Evolutionary conservation across 1,140 invertebrate genomes (phyloP).

Genomic region (Drosophila arawakana): DNA sequence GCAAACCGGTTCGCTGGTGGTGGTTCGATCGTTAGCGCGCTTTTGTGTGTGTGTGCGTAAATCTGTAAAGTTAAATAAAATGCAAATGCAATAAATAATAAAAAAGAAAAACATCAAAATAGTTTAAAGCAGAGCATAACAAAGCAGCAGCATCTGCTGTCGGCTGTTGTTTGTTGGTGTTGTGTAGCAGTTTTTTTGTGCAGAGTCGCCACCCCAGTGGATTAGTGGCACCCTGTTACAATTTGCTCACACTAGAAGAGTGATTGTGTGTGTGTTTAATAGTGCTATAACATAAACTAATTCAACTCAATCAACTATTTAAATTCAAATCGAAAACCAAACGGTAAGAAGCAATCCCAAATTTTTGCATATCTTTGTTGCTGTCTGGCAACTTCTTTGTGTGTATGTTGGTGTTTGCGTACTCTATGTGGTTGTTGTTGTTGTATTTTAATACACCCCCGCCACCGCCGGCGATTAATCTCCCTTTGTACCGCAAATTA

Average conservation of each 20-base stretch:
- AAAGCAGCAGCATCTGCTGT: slow-evolving; percentile 43
- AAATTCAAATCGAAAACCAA: slow-evolving; percentile 14
- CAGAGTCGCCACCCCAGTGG: slow-evolving; percentile 78
- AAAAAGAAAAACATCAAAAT: slow-evolving; percentile 29
- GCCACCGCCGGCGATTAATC: no score
- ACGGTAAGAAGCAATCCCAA: slow-evolving; percentile 27
- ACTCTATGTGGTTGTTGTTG: slow-evolving; percentile 12
- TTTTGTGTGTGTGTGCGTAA: slow-evolving; percentile 25
- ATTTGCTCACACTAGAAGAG: slow-evolving; percentile 61
- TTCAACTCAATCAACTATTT: background rate
- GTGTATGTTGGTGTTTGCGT: slow-evolving; percentile 2
- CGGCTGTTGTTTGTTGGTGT: slow-evolving; percentile 36
- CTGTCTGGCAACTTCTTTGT: slow-evolving; percentile 51
- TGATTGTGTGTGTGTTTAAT: slow-evolving; percentile 34
- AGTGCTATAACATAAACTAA: slow-evolving; percentile 42
- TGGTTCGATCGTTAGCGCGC: slow-evolving; percentile 48
- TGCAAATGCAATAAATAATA: slow-evolving; percentile 56
- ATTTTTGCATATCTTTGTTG: slow-evolving; percentile 7
- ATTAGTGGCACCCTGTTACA: slow-evolving; percentile 77
- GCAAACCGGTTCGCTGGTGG: slow-evolving; percentile 68
- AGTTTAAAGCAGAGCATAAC: slow-evolving; percentile 65
- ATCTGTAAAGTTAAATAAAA: slow-evolving; percentile 55
- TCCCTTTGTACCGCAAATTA: background rate
- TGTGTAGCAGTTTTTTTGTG: slow-evolving; percentile 52
- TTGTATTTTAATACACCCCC: background rate